phyloP scores from a whole-genome alignment of 1,140 invertebrate genomes.

The Caenorhabditis brenneri region DNA sequence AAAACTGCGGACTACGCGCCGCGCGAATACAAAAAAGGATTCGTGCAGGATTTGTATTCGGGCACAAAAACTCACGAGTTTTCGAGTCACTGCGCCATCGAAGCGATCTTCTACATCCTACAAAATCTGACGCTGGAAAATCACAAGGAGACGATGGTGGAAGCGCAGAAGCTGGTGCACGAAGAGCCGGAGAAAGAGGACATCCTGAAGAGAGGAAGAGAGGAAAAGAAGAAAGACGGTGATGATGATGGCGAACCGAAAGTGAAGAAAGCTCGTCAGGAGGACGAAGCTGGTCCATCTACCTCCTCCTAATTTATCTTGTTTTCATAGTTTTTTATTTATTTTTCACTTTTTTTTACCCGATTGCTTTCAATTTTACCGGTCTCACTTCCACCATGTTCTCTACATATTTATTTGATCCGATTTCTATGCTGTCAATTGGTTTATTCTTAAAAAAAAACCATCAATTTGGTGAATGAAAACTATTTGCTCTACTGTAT shows the following conservation, averaged over 20 bases:
- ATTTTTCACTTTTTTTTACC: neutral
- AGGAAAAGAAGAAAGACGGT: neutral
- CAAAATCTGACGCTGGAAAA: neutral
- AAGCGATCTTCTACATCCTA: conserved; percentile 12
- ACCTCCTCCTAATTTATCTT: neutral
- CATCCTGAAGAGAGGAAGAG: too few relatives aligned
- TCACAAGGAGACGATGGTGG: neutral
- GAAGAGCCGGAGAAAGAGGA: neutral
- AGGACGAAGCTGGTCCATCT: too few relatives aligned
- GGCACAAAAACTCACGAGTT: conserved; percentile 17
- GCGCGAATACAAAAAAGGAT: neutral
- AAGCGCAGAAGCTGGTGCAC: neutral
- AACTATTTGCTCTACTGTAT: too few relatives aligned
- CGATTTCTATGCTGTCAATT: too few relatives aligned
- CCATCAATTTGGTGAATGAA: too few relatives aligned
- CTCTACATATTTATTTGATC: too few relatives aligned
- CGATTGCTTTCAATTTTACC: too few relatives aligned
- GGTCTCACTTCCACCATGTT: too few relatives aligned
- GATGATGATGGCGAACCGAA: neutral
- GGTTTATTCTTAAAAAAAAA: too few relatives aligned
- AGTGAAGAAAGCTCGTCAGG: neutral
- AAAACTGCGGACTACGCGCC: neutral
- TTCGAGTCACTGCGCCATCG: conserved; percentile 10
- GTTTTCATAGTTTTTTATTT: neutral
- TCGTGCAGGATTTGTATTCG: neutral